phyloP scores from a whole-genome alignment of 2,797 vertebrate genomes.

The Bothrops alternatus region DNA sequence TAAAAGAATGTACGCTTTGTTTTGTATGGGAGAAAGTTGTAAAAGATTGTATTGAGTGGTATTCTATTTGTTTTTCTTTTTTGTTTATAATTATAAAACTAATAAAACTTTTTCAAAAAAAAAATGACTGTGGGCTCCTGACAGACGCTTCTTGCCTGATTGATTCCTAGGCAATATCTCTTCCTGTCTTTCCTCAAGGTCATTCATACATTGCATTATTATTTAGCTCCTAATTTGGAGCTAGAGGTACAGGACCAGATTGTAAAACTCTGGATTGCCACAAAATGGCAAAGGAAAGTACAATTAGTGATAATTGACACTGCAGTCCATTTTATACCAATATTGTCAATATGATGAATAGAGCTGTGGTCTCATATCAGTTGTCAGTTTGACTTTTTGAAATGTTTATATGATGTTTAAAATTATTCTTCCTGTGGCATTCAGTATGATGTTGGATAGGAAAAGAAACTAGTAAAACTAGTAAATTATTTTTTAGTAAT shows the following conservation, averaged over 20 bases:
- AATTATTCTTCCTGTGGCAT: neutral
- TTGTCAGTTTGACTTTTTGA: neutral
- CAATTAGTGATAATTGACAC: neutral
- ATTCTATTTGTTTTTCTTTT: no score
- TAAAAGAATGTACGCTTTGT: no score
- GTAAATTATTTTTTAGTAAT: neutral
- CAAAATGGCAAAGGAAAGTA: neutral
- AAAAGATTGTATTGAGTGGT: no score
- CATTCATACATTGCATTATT: neutral
- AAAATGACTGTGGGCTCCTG: neutral
- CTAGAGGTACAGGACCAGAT: neutral
- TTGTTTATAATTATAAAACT: no score
- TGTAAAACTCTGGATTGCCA: neutral
- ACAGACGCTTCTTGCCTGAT: neutral
- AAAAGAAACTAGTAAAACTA: neutral
- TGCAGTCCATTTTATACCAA: neutral
- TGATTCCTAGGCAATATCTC: neutral
- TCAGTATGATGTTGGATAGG: neutral
- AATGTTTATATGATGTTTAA: neutral
- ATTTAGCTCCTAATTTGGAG: neutral
- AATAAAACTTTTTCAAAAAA: no score
- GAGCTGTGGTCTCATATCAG: neutral
- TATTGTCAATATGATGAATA: neutral
- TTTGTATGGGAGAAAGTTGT: no score
- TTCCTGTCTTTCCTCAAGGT: neutral